Evolutionary conservation across 2,113 vertebrate genomes (phyloP).

Genomic region (Hystrix brachyura): DNA sequence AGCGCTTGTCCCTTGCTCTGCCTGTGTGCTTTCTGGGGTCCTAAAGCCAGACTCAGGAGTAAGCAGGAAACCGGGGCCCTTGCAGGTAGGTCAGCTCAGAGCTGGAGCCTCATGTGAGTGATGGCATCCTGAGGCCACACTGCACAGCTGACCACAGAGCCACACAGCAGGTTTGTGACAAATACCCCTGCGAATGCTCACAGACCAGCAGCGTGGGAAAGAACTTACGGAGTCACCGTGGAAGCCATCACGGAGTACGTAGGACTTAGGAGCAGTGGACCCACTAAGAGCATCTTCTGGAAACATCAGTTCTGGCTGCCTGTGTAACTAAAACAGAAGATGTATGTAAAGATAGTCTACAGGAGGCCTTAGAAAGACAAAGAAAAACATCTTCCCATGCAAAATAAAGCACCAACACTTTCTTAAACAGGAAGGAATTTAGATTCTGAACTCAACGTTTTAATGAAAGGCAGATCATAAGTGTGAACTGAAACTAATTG

Average conservation of each 20-base stretch:
- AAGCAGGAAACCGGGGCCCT: background rate
- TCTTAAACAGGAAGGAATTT: constrained; percentile 80
- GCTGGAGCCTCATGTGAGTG: background rate
- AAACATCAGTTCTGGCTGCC: background rate
- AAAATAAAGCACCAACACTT: constrained; percentile 75
- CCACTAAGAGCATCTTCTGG: background rate
- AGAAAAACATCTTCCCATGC: constrained; percentile 36
- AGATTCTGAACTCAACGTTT: constrained; percentile 84
- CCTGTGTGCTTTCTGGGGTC: background rate
- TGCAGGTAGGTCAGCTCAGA: no score
- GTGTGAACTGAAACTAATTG: constrained; percentile 89
- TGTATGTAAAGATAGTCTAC: background rate
- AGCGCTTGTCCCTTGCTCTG: background rate
- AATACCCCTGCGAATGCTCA: fast-evolving
- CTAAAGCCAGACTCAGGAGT: background rate
- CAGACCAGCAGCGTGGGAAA: background rate
- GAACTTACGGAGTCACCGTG: background rate
- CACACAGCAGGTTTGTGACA: background rate
- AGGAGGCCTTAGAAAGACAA: constrained; percentile 50
- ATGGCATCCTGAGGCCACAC: background rate
- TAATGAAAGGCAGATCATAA: constrained; percentile 86
- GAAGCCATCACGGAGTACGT: background rate
- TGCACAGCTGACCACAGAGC: no score
- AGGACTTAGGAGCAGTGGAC: background rate
- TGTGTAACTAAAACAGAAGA: background rate